Evolutionary conservation across 1,140 invertebrate genomes (phyloP).

Genomic region (Antheraea mylitta): DNA sequence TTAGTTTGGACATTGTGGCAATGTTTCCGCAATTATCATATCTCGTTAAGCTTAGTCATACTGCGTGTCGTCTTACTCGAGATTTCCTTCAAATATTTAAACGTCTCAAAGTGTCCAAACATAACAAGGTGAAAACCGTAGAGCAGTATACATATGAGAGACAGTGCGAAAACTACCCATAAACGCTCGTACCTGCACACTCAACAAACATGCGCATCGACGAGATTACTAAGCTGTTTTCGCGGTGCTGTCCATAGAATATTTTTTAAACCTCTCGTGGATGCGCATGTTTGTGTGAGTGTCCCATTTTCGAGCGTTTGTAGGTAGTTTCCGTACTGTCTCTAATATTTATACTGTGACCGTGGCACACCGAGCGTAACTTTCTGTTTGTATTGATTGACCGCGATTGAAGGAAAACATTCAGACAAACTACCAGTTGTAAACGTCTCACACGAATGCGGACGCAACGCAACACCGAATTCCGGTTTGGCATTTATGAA

Average conservation of each 20-base stretch:
- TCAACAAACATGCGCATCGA: no score
- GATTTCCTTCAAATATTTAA: neutral
- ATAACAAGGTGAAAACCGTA: neutral
- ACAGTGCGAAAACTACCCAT: no score
- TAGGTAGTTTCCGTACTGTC: no score
- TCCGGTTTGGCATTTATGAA: constrained; percentile 12
- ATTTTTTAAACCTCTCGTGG: no score
- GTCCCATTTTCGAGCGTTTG: no score
- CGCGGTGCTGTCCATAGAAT: no score
- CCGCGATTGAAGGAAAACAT: neutral
- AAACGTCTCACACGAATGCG: constrained; percentile 1
- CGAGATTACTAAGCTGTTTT: no score
- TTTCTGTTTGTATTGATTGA: neutral
- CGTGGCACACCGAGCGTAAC: neutral
- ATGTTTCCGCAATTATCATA: neutral
- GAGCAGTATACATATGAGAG: no score
- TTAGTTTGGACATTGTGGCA: no score
- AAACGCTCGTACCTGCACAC: no score
- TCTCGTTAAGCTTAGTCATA: neutral
- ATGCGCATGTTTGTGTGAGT: no score
- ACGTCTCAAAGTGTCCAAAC: neutral
- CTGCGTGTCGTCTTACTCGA: neutral
- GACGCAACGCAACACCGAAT: constrained; percentile 4
- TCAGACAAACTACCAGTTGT: neutral
- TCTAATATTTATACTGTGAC: no score